A percentile compares a stretch with the other conserved stretches of the same genome.
Evolutionary conservation across 2,797 vertebrate genomes (phyloP).

Genomic region (Echeneis naucrates): DNA sequence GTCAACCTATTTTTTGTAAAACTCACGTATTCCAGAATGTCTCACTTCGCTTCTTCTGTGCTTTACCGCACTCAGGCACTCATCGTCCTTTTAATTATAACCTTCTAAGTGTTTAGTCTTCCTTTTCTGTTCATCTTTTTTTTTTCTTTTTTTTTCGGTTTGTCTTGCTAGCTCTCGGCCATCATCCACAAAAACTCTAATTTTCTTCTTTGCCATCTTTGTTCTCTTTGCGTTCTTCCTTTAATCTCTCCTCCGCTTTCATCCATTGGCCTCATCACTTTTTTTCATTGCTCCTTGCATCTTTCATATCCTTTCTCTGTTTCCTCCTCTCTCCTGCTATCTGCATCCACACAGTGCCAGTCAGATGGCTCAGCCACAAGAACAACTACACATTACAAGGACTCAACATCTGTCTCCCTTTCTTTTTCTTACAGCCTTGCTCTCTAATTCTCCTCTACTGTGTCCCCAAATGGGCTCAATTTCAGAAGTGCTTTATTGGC

Average conservation of each 20-base stretch:
- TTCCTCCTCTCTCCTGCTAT: slow-evolving; percentile 34
- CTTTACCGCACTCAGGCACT: slow-evolving; percentile 27
- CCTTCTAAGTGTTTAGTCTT: slow-evolving; percentile 49
- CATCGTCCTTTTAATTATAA: slow-evolving; percentile 41
- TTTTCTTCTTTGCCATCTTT: slow-evolving; percentile 8
- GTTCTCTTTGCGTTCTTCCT: slow-evolving; percentile 34
- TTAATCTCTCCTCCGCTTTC: slow-evolving; percentile 35
- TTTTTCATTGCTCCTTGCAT: slow-evolving; percentile 12
- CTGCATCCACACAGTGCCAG: slow-evolving; percentile 31
- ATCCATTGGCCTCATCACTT: slow-evolving; percentile 33
- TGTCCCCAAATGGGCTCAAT: slow-evolving; percentile 39
- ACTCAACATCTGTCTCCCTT: slow-evolving; percentile 51
- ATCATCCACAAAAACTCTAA: not conserved
- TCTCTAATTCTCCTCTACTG: slow-evolving; percentile 44
- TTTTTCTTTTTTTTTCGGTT: too few species aligned
- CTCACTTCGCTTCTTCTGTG: slow-evolving; percentile 14
- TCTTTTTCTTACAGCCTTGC: slow-evolving; percentile 13
- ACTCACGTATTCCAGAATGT: slow-evolving; percentile 15
- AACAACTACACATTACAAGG: slow-evolving; percentile 30
- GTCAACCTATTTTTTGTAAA: slow-evolving; percentile 60
- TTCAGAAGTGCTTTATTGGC: slow-evolving; percentile 51
- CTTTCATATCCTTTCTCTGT: slow-evolving; percentile 18
- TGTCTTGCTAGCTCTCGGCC: not conserved
- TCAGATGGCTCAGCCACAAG: slow-evolving; percentile 50
- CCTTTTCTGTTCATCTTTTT: slow-evolving; percentile 14